phyloP scores from a whole-genome alignment of 37 sponge, comb jelly and placozoan species.

The Ianthella basta region DNA sequence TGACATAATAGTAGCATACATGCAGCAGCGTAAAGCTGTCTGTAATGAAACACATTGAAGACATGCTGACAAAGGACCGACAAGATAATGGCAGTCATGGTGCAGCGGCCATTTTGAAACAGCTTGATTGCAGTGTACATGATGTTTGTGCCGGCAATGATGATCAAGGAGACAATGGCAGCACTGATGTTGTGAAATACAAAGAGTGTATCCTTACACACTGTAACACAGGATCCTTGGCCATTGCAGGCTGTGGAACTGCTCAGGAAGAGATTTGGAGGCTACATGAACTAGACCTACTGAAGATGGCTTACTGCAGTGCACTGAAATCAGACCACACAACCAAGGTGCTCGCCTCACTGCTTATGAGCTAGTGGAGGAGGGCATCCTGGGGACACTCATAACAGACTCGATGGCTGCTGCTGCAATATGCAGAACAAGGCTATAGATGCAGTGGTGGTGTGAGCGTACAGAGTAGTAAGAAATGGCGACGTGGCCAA shows the following conservation, averaged over 20 bases:
- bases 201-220: constrained; percentile 61
- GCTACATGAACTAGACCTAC: constrained; percentile 41
- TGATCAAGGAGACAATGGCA: too few species aligned
- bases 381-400: constrained; percentile 63
- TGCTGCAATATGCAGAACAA: constrained; percentile 46
- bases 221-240: constrained; percentile 81
- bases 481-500: constrained; percentile 87
- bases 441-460: constrained; percentile 57
- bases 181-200: too few species aligned
- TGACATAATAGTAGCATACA: too few species aligned
- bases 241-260: constrained; percentile 72
- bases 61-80: too few species aligned
- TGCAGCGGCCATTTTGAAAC: too few species aligned
- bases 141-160: too few species aligned
- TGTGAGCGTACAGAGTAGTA: constrained; percentile 77
- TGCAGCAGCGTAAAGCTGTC: too few species aligned
- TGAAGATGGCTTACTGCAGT: constrained; percentile 60
- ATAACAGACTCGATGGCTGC: constrained; percentile 64
- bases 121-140: too few species aligned
- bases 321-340: constrained; percentile 83
- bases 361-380: constrained; percentile 70
- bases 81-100: too few species aligned
- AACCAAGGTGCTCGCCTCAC: constrained; percentile 79
- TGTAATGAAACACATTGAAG: not conserved
- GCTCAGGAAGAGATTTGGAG: constrained; percentile 68